phyloP scores from a whole-genome alignment of 2,113 vertebrate genomes.

The Oncorhynchus keta region DNA sequence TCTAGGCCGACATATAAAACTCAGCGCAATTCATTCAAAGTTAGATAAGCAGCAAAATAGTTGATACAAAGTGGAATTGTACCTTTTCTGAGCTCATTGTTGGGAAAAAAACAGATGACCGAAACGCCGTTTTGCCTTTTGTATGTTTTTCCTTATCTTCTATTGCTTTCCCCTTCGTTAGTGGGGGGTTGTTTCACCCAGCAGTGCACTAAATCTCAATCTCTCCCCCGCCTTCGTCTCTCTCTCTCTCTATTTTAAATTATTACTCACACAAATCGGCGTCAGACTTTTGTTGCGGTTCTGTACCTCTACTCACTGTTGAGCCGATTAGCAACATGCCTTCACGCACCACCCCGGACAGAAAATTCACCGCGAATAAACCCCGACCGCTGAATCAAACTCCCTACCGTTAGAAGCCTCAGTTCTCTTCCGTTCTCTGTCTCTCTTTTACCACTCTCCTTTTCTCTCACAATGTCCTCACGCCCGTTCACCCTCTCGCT shows the following conservation, averaged over 20 bases:
- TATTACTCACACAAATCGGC: slow-evolving; percentile 53
- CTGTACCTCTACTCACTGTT: slow-evolving; percentile 68
- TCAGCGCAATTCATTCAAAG: slow-evolving; percentile 20
- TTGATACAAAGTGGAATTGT: slow-evolving; percentile 40
- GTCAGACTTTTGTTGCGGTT: slow-evolving; percentile 69
- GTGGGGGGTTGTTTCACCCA: slow-evolving; percentile 74
- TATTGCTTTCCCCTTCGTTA: slow-evolving; percentile 62
- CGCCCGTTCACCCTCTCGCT: neutral
- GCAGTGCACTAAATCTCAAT: slow-evolving; percentile 71
- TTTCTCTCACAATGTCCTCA: slow-evolving; percentile 19
- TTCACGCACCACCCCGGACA: slow-evolving; percentile 40
- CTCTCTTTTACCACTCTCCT: slow-evolving; percentile 28
- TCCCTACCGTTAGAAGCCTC: slow-evolving; percentile 42
- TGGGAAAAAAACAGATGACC: slow-evolving; percentile 24
- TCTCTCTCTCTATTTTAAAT: slow-evolving; percentile 6
- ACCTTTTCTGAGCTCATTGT: slow-evolving; percentile 67
- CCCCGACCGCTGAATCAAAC: slow-evolving; percentile 9
- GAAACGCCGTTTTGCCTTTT: slow-evolving; percentile 55
- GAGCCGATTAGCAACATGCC: slow-evolving; percentile 65
- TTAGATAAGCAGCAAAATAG: slow-evolving; percentile 1
- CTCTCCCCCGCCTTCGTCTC: neutral
- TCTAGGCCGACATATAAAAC: neutral
- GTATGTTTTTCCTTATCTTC: slow-evolving; percentile 56
- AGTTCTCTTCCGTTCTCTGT: slow-evolving; percentile 23
- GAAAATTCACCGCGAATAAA: slow-evolving; percentile 13